These are phyloP conservation scores for Gila orcuttii DNA, from an alignment of 2,113 vertebrate genomes.

Conservation along the genomic window DNA sequence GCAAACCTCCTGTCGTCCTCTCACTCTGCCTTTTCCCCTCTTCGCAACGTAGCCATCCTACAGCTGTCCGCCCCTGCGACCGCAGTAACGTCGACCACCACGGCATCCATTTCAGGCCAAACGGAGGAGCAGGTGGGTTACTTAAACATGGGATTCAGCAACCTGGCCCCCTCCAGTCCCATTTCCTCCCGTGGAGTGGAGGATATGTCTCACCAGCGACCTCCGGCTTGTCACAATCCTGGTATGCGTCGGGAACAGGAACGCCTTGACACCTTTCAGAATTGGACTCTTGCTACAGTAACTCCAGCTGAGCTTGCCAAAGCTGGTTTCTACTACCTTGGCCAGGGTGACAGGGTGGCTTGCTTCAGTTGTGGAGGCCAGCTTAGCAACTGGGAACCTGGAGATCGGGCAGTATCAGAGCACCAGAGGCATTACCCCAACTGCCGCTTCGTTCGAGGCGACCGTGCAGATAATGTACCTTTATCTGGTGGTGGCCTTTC, in stretches of 20 bases:
- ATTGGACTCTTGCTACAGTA: conserved; percentile 85
- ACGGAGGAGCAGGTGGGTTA: conserved; percentile 80
- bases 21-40: conserved; percentile 79
- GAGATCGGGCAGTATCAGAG: conserved; percentile 91
- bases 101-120: conserved; percentile 58
- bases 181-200: conserved; percentile 78
- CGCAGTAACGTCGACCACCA: background rate
- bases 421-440: conserved; percentile 92
- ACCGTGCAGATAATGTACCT: conserved; percentile 76
- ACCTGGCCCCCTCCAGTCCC: conserved; percentile 79
- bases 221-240: conserved; percentile 74
- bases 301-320: conserved; percentile 87
- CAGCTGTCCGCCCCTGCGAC: conserved; percentile 62
- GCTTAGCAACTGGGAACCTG: conserved; percentile 94
- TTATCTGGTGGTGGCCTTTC: conserved; percentile 70
- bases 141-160: conserved; percentile 81
- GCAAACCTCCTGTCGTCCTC: conserved; percentile 78
- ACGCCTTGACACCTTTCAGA: conserved; percentile 83
- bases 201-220: conserved; percentile 79
- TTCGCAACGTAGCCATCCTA: conserved; percentile 65
- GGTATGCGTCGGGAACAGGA: conserved; percentile 89
- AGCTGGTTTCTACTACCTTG: conserved; percentile 94
- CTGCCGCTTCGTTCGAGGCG: conserved; percentile 87
- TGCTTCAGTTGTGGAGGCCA: conserved; percentile 94
- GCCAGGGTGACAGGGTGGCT: conserved; percentile 87